Percentiles rank a stretch among this genome's conserved stretches.
Conservation (phyloP, 2,888 invertebrate species). For the Baccha elongata region DNA sequence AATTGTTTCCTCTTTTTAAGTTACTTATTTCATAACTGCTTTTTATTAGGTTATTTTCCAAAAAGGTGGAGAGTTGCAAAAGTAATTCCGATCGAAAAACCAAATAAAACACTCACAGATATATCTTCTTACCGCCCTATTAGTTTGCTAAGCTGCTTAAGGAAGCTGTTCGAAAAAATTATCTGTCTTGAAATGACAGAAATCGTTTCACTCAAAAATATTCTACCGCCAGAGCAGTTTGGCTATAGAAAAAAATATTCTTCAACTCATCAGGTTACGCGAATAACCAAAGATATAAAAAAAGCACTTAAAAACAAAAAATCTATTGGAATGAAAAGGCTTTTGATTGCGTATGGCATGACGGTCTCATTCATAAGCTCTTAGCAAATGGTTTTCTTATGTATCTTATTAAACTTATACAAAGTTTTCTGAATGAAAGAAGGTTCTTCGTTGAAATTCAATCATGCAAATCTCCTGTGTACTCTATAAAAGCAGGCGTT, state of each 20-base stretch:
- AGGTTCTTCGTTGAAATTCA: not conserved
- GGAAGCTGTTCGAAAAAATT: conserved; percentile 11
- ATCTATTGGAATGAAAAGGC: conserved; percentile 4
- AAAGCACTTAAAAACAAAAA: not conserved
- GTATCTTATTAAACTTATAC: not conserved
- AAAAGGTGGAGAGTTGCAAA: conserved; percentile 4
- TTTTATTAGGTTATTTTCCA: not conserved
- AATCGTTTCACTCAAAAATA: not conserved
- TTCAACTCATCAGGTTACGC: conserved; percentile 1
- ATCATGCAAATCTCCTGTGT: not conserved
- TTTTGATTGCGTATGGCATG: not conserved
- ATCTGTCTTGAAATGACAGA: not conserved
- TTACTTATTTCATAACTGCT: not conserved
- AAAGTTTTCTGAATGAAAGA: not conserved
- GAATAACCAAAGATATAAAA: conserved; percentile 2
- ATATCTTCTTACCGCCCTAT: conserved; percentile 9
- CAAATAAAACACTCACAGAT: conserved; percentile 2
- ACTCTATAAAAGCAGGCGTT: not conserved
- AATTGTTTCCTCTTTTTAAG: conserved; percentile 2
- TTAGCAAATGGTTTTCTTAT: not conserved
- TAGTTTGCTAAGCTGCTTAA: conserved; percentile 17
- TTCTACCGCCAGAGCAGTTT: conserved; percentile 2
- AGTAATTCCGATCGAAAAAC: conserved; percentile 3
- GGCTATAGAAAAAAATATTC: not conserved
- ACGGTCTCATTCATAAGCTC: not conserved